Evolutionary conservation across 2,888 invertebrate species (phyloP).

Genomic region (Conus canariensis): DNA sequence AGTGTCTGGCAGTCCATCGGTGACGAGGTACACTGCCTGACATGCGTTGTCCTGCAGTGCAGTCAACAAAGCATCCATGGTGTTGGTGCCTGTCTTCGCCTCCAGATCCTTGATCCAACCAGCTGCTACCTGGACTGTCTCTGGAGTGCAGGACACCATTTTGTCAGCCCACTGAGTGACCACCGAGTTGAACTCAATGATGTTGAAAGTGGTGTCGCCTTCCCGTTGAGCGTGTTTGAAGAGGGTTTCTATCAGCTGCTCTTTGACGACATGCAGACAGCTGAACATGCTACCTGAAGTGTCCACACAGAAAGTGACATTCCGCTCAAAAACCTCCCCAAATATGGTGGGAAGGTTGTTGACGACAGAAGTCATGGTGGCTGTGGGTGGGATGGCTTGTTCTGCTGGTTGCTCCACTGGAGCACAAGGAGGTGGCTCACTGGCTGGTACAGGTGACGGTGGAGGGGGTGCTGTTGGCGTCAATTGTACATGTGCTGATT

Average conservation of each 20-base stretch:
- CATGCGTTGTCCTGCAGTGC: constrained; percentile 73
- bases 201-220: constrained; percentile 71
- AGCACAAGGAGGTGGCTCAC: not conserved
- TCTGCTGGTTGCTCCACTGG: not conserved
- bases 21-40: constrained; percentile 76
- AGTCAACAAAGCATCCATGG: constrained; percentile 74
- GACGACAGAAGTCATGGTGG: not conserved
- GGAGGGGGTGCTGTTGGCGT: constrained; percentile 20
- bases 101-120: constrained; percentile 74
- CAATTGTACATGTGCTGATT: not conserved
- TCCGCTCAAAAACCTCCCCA: constrained; percentile 72
- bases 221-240: constrained; percentile 65
- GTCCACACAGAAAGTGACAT: constrained; percentile 78
- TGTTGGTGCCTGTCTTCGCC: constrained; percentile 77
- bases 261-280: constrained; percentile 74
- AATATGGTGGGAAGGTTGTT: constrained; percentile 70
- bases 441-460: not conserved
- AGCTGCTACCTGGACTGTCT: constrained; percentile 75
- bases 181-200: constrained; percentile 77
- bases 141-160: constrained; percentile 75
- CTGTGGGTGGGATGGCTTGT: not conserved
- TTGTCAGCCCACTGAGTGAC: constrained; percentile 78
- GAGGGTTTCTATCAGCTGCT: constrained; percentile 75
- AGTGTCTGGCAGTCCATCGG: constrained; percentile 77
- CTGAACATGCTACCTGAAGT: constrained; percentile 78